phyloP scores from a whole-genome alignment of 2,797 vertebrate genomes.

The Danio tinwini region DNA sequence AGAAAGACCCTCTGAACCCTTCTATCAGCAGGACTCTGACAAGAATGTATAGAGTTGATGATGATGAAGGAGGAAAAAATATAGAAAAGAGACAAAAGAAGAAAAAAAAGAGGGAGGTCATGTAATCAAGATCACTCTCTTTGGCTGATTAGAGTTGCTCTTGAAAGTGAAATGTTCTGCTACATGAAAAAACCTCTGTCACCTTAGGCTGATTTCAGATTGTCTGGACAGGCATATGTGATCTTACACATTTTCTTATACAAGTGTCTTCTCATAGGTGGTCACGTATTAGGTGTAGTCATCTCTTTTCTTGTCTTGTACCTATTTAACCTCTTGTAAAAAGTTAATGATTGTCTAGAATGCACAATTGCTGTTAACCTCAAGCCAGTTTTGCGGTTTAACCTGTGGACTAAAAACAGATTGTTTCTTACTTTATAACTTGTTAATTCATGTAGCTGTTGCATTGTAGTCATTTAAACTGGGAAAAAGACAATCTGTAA shows the following conservation, averaged over 20 bases:
- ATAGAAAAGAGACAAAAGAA: conserved; percentile 18
- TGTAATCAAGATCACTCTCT: conserved; percentile 14
- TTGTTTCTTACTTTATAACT: not conserved
- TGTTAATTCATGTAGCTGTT: not conserved
- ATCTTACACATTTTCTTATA: not conserved
- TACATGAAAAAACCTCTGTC: conserved; percentile 7
- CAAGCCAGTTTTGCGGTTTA: not conserved
- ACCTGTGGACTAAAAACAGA: not conserved
- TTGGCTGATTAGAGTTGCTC: conserved; percentile 38
- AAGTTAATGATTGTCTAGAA: conserved; percentile 38
- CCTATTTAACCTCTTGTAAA: conserved; percentile 15
- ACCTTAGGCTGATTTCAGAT: conserved; percentile 12
- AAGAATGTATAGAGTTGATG: conserved; percentile 28
- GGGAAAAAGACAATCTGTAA: not conserved
- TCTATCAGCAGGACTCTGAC: conserved; percentile 52
- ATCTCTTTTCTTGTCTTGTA: not conserved
- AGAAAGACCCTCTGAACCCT: conserved; percentile 56
- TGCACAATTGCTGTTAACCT: conserved; percentile 31
- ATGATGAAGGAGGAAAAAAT: not conserved
- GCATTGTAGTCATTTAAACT: not conserved
- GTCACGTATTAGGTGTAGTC: not conserved
- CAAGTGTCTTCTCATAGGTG: not conserved
- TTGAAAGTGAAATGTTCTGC: conserved; percentile 42
- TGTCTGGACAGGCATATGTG: not conserved
- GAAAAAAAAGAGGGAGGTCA: conserved; percentile 16